These are phyloP conservation scores for Scolopax bukidnonensis DNA, from an alignment of 2,797 vertebrate genomes.

Conservation along the genomic window DNA sequence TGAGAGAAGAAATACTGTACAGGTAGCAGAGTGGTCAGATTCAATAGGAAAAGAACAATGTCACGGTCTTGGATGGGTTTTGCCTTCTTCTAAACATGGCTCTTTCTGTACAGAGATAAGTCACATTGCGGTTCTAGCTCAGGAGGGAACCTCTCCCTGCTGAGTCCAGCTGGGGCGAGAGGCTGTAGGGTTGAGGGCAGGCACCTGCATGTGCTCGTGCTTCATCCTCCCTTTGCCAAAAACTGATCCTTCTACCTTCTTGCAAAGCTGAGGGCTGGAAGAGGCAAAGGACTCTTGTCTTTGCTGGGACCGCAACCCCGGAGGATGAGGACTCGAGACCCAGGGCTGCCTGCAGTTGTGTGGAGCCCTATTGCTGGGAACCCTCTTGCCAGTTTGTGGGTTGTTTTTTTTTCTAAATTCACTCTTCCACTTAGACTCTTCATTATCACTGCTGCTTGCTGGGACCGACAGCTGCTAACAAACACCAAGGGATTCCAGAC, in stretches of 20 bases:
- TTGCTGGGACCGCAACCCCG: background rate
- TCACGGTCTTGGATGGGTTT: background rate
- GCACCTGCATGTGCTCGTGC: background rate
- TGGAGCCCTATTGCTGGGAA: background rate
- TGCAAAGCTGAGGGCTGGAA: background rate
- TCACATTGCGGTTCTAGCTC: background rate
- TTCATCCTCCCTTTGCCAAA: background rate
- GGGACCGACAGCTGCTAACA: slow-evolving; percentile 53
- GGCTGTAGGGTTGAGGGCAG: background rate
- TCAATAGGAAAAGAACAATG: background rate
- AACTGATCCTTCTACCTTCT: background rate
- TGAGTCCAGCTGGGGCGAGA: background rate
- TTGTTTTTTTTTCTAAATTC: background rate
- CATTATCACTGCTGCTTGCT: slow-evolving; percentile 16
- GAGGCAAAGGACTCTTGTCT: background rate
- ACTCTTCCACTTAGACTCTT: slow-evolving; percentile 14
- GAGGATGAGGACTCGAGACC: background rate
- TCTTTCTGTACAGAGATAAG: background rate
- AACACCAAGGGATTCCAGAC: slow-evolving; percentile 25
- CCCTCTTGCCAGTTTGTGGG: background rate
- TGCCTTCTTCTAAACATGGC: background rate
- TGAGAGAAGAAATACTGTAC: background rate
- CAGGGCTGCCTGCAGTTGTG: background rate
- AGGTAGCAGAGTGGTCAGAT: accelerated
- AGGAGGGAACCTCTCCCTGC: background rate